Evolutionary conservation across 1,140 invertebrate species (phyloP).

Genomic region (Microplitis demolitor): DNA sequence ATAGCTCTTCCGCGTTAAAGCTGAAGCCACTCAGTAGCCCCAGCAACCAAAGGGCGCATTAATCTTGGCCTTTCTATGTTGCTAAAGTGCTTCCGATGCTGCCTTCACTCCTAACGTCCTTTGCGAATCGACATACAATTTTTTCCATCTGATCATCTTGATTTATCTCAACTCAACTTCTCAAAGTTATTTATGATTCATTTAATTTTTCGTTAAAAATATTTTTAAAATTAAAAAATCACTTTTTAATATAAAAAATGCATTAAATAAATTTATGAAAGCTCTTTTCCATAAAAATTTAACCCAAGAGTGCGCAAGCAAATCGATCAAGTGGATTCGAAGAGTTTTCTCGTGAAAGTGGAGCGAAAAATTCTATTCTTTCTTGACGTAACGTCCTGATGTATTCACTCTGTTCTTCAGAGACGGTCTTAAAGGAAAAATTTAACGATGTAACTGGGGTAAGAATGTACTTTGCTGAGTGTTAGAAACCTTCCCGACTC

Average conservation of each 20-base stretch:
- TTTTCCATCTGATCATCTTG: background rate
- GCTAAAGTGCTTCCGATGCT: constrained; percentile 38
- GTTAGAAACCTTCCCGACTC: too few species aligned
- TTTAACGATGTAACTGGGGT: too few species aligned
- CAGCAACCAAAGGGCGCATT: constrained; percentile 35
- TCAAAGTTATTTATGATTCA: background rate
- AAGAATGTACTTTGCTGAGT: too few species aligned
- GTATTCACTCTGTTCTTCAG: too few species aligned
- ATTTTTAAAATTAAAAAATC: background rate
- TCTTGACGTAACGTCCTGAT: background rate
- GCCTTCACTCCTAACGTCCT: background rate
- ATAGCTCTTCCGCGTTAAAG: constrained; percentile 37
- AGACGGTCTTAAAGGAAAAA: too few species aligned
- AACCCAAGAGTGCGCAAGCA: background rate
- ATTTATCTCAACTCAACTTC: too few species aligned
- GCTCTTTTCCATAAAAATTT: background rate
- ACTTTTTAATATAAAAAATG: background rate
- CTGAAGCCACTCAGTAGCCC: constrained; percentile 28
- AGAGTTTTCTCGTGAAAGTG: background rate
- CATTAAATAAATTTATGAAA: background rate
- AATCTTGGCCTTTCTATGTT: constrained; percentile 34
- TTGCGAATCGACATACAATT: background rate
- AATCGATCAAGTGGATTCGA: background rate
- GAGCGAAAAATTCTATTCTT: background rate
- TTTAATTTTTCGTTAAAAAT: background rate